A percentile compares a stretch with the other conserved stretches of the same genome.
phyloP scores from a whole-genome alignment of 2,113 vertebrate genomes.

The Kryptolebias marmoratus region DNA sequence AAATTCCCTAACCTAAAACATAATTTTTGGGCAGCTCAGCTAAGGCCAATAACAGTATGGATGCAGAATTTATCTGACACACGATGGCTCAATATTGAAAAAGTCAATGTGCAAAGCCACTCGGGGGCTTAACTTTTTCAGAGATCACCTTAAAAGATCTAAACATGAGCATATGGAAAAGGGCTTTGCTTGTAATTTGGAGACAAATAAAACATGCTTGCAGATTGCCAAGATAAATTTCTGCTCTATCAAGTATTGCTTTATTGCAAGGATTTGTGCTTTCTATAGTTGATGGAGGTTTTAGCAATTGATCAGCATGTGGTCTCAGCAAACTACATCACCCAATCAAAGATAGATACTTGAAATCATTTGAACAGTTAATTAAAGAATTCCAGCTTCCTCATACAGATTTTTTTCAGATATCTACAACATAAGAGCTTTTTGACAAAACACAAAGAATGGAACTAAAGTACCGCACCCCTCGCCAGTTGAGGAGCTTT shows the following conservation, averaged over 20 bases:
- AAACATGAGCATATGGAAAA: neutral
- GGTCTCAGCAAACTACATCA: neutral
- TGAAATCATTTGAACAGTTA: neutral
- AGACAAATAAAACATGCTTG: neutral
- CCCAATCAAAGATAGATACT: neutral
- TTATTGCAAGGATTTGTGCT: neutral
- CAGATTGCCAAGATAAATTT: neutral
- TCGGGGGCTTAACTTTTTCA: neutral
- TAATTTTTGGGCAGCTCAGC: neutral
- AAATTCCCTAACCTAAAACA: neutral
- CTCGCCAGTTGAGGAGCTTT: neutral
- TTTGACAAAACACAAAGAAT: neutral
- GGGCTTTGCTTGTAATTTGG: neutral
- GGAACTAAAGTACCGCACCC: neutral
- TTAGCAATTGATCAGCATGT: neutral
- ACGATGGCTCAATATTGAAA: neutral
- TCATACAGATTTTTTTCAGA: neutral
- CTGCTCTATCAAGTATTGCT: neutral
- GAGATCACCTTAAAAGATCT: neutral
- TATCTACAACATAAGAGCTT: neutral
- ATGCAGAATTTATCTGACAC: neutral
- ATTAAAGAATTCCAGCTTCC: neutral
- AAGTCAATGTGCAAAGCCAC: neutral
- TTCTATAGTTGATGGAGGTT: neutral
- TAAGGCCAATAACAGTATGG: neutral